Percentiles rank a stretch among this genome's conserved stretches.
phyloP scores from a whole-genome alignment of 2,797 vertebrate genomes.

The Peromyscus eremicus region DNA sequence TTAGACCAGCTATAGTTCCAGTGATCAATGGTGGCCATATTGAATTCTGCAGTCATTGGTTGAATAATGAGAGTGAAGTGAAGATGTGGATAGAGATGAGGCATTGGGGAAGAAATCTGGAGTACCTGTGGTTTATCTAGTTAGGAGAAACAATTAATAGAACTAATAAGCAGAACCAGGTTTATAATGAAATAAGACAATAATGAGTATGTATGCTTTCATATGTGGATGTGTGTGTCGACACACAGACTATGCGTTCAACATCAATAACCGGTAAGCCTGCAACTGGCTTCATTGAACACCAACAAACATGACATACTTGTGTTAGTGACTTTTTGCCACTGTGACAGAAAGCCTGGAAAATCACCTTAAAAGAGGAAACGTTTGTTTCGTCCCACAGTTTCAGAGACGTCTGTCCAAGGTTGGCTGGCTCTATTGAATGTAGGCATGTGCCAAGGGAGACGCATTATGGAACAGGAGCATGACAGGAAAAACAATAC shows the following conservation, averaged over 20 bases:
- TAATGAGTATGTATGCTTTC: background rate
- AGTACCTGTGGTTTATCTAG: constrained; percentile 15
- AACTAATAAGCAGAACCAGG: background rate
- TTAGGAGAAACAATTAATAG: background rate
- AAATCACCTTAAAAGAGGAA: background rate
- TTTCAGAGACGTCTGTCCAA: background rate
- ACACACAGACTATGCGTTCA: background rate
- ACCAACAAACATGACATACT: background rate
- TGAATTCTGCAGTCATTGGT: background rate
- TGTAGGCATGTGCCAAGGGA: background rate
- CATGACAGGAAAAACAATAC: background rate
- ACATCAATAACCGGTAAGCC: background rate
- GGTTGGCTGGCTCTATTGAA: background rate
- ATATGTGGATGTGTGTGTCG: rapidly evolving
- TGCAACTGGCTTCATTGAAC: background rate
- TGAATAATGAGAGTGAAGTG: background rate
- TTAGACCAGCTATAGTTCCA: background rate
- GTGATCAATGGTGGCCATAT: background rate
- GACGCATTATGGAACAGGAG: no score
- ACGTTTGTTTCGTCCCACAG: background rate
- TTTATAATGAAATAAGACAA: constrained; percentile 4
- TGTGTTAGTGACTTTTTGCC: background rate
- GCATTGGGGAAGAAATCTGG: background rate
- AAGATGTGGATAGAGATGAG: background rate
- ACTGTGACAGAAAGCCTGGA: background rate